phyloP scores from a whole-genome alignment of 1,140 invertebrate species.

The Leguminivora glycinivorella region DNA sequence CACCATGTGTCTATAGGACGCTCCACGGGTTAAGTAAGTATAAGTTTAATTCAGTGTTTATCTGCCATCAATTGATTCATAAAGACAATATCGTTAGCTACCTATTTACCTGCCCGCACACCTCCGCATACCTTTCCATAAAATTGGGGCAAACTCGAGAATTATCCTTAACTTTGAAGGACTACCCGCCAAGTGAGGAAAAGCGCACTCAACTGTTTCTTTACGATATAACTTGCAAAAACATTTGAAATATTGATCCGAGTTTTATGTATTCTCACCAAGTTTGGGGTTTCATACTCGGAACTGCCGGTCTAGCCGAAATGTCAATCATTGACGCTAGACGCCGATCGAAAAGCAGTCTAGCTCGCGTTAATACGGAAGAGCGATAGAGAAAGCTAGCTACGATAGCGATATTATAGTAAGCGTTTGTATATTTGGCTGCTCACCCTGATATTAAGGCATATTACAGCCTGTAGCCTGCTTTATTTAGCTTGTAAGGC shows the following conservation, averaged over 20 bases:
- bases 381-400: too few species aligned
- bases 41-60: too few species aligned
- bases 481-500: conserved; percentile 13
- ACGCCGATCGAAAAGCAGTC: too few species aligned
- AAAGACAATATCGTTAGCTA: background rate
- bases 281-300: background rate
- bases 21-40: too few species aligned
- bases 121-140: conserved; percentile 31
- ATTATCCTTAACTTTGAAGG: conserved; percentile 52
- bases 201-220: conserved; percentile 64
- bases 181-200: conserved; percentile 47
- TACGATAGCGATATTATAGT: too few species aligned
- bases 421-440: too few species aligned
- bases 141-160: conserved; percentile 55
- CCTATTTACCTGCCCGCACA: background rate
- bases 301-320: too few species aligned
- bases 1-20: too few species aligned
- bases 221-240: conserved; percentile 58
- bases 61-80: background rate
- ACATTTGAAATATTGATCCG: conserved; percentile 66
- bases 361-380: too few species aligned
- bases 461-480: conserved; percentile 12
- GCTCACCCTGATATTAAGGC: conserved; percentile 20
- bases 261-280: conserved; percentile 42
- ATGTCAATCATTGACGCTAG: too few species aligned